A percentile compares a stretch with the other conserved stretches of the same genome.
phyloP scores from a whole-genome alignment of 1,140 invertebrate genomes.

The Drosophila azteca region DNA sequence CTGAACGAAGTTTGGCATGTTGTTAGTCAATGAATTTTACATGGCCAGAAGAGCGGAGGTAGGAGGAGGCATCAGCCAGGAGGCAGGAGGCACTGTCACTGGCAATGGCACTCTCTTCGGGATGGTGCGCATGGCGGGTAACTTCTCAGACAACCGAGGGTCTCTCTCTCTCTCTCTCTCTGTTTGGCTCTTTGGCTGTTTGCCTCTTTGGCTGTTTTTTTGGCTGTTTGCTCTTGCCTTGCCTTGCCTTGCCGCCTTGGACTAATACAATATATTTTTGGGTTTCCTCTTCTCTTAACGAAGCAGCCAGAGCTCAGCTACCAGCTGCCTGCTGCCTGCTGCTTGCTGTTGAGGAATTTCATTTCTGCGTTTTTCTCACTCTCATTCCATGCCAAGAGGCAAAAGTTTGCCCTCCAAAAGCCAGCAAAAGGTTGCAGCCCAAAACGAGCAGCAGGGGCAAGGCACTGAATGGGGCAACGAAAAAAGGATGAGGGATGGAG shows the following conservation, averaged over 20 bases:
- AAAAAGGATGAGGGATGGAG: background rate
- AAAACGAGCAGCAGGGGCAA: conserved; percentile 34
- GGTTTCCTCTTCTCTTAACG: conserved; percentile 58
- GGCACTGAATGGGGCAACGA: background rate
- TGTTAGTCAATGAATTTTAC: conserved; percentile 79
- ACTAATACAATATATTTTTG: conserved; percentile 37
- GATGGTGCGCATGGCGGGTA: too few relatives aligned
- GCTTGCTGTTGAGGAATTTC: conserved; percentile 5
- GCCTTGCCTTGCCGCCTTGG: conserved; percentile 21
- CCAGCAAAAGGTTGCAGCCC: conserved; percentile 70
- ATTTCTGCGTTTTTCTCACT: conserved; percentile 1
- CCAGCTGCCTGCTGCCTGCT: background rate
- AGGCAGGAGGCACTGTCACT: background rate
- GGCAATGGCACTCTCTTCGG: too few relatives aligned
- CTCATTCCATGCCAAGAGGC: conserved; percentile 6
- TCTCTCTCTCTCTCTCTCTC: too few relatives aligned
- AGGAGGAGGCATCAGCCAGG: background rate
- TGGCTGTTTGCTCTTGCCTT: conserved; percentile 8
- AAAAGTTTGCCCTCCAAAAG: conserved; percentile 76
- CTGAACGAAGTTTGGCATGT: conserved; percentile 63
- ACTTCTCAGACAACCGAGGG: too few relatives aligned
- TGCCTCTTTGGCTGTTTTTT: too few relatives aligned
- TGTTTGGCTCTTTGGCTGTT: background rate
- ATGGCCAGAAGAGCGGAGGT: conserved; percentile 38
- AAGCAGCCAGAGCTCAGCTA: conserved; percentile 21